Evolutionary conservation across 2,113 vertebrate species (phyloP), one percentile per base, ranked within the genome.

Genomic region (Erythrocercus mccallii): DNA sequence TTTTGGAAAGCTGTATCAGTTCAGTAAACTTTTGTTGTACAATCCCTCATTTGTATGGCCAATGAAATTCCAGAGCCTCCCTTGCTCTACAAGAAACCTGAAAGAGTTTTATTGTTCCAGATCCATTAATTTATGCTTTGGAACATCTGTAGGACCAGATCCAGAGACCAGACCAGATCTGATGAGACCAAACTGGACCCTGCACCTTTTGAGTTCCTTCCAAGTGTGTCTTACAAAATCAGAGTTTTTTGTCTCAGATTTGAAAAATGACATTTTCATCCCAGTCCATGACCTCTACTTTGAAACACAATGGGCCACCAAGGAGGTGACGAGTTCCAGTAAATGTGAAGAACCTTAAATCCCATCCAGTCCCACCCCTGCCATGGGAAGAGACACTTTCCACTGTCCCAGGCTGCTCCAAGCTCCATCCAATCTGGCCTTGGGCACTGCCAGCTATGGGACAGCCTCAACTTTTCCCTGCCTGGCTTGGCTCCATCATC

Each of bases 231-330:
- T n/a, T 54, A 73, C 23, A 58, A 69, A 78, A 86, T 12, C 5
- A 0, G 0, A 4, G 4, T 1, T 1, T 69, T 35, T 80, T 48
- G 17, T 28, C 40, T 61, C 56, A 62, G n/a, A 57, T 44, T 20
- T 45, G 22, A 61, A 62, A 64, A 66, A 45, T 0, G 1, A 9
- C 58, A 3, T 25, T 54, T 64, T 56, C 28, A 31, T 4, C 12
- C 12, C 38, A 80, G 14, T 18, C 86, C 23, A 0, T 6, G 24
- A 45, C 24, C 17, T 89, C 70, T 38, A 33, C 79, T 48, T 86
- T 61, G 80, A 73, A 81, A 61, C 2, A 12, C 5, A 9, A 0
- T 12, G 22, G 37, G 11, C 6, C 64, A 50, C 10, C 1, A 2
- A 15, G 33, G 28, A 35, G 10, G 5, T 57, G 58, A 89, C 31